Percentiles rank a stretch among this genome's conserved stretches.
These are phyloP conservation scores for Dysdera silvatica DNA, from an alignment of 1,140 invertebrate species.

Conservation along the genomic window DNA sequence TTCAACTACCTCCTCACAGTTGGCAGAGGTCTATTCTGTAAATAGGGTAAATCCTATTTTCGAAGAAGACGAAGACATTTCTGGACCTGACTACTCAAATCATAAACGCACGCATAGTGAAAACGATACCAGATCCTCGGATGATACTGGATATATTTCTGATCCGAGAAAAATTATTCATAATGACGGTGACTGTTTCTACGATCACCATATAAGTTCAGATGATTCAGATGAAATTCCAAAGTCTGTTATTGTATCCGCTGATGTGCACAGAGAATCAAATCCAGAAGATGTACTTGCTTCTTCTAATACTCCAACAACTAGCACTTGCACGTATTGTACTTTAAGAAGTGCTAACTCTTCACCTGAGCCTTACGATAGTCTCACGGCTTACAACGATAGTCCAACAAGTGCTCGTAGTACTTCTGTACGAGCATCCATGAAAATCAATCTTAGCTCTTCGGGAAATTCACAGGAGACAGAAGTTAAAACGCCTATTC, in stretches of 20 bases:
- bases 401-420: not conserved
- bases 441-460: no score
- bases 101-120: no score
- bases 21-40: slow-evolving; percentile 23
- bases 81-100: no score
- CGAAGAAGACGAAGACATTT: slow-evolving; percentile 10
- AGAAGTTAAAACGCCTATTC: not conserved
- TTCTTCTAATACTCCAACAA: not conserved
- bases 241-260: slow-evolving; percentile 21
- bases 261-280: slow-evolving; percentile 21
- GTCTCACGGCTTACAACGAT: slow-evolving; percentile 14
- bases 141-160: slow-evolving; percentile 23
- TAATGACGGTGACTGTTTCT: not conserved
- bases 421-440: not conserved
- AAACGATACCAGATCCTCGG: slow-evolving; percentile 15
- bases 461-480: no score
- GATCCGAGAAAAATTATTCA: no score
- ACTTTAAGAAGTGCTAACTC: slow-evolving; percentile 24
- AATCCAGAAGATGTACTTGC: slow-evolving; percentile 19
- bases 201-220: slow-evolving; percentile 14
- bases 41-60: slow-evolving; percentile 26
- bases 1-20: slow-evolving; percentile 10
- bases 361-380: slow-evolving; percentile 16
- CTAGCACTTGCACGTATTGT: slow-evolving; percentile 2
- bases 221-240: slow-evolving; percentile 15